Evolutionary conservation across 2,888 invertebrate species (phyloP).

Genomic region (Drosophila quinaria): DNA sequence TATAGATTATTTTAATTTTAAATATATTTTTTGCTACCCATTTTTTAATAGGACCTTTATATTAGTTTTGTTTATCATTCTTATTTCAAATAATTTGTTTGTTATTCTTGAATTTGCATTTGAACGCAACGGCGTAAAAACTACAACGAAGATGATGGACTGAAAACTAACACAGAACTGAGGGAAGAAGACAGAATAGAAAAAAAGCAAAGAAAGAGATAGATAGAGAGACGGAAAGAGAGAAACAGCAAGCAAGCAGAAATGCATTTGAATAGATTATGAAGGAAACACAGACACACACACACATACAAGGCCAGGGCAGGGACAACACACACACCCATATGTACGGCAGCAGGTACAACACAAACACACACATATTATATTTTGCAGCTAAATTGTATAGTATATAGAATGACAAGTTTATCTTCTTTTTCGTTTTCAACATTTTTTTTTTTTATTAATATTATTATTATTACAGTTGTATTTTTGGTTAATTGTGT

Average conservation of each 20-base stretch:
- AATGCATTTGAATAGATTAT: slow-evolving; percentile 24
- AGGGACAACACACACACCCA: slow-evolving; percentile 8
- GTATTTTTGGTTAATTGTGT: slow-evolving; percentile 12
- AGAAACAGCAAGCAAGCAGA: neutral
- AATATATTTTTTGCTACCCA: neutral
- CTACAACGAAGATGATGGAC: slow-evolving; percentile 47
- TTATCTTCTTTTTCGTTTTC: neutral
- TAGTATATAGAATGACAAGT: slow-evolving; percentile 13
- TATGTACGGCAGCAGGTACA: neutral
- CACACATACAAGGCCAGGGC: slow-evolving; percentile 1
- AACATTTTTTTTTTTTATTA: neutral
- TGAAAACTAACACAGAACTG: slow-evolving; percentile 23
- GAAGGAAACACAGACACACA: neutral
- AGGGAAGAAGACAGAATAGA: neutral
- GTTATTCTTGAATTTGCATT: slow-evolving; percentile 40
- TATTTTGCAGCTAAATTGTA: slow-evolving; percentile 31
- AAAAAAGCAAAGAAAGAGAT: slow-evolving; percentile 6
- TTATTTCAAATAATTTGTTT: slow-evolving; percentile 4
- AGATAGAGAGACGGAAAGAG: neutral
- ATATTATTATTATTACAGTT: neutral
- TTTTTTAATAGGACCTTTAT: slow-evolving; percentile 5
- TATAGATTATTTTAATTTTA: slow-evolving; percentile 5
- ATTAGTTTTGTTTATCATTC: slow-evolving; percentile 4
- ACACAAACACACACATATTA: neutral
- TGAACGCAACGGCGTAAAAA: slow-evolving; percentile 24